phyloP scores from a whole-genome alignment of 2,888 invertebrate genomes.

The Tinea trinotella region DNA sequence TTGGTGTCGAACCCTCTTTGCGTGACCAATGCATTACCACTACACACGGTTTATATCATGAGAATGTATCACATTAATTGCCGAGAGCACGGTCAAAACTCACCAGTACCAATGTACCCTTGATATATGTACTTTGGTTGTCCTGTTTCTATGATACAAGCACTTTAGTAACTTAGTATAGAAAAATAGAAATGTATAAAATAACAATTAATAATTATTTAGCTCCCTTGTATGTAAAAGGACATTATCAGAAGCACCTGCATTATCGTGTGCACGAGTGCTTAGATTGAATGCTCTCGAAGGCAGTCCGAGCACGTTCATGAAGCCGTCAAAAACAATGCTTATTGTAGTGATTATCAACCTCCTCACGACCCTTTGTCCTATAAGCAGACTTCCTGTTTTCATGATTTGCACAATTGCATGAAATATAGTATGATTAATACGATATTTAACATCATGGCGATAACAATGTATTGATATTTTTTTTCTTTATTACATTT shows the following conservation, averaged over 20 bases:
- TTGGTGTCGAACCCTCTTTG: too few species aligned
- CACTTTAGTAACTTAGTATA: too few species aligned
- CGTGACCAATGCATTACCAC: too few species aligned
- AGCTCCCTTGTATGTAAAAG: background rate
- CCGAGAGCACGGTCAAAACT: too few species aligned
- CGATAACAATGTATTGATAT: background rate
- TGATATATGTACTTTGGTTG: too few species aligned
- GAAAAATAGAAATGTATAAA: too few species aligned
- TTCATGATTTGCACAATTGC: conserved; percentile 32
- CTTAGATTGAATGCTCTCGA: background rate
- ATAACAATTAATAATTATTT: too few species aligned
- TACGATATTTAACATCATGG: background rate
- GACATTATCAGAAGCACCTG: background rate
- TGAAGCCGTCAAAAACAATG: conserved; percentile 34
- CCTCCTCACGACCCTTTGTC: conserved; percentile 36
- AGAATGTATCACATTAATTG: too few species aligned
- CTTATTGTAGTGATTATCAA: conserved; percentile 29
- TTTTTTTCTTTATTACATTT: too few species aligned
- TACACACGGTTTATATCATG: too few species aligned
- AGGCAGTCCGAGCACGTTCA: conserved; percentile 14
- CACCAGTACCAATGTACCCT: too few species aligned
- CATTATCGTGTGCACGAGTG: background rate
- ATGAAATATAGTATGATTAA: background rate
- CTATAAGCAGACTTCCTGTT: conserved; percentile 53
- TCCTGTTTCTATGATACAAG: too few species aligned